phyloP scores from a whole-genome alignment of 1,140 invertebrate species.

The Drosophila azteca region DNA sequence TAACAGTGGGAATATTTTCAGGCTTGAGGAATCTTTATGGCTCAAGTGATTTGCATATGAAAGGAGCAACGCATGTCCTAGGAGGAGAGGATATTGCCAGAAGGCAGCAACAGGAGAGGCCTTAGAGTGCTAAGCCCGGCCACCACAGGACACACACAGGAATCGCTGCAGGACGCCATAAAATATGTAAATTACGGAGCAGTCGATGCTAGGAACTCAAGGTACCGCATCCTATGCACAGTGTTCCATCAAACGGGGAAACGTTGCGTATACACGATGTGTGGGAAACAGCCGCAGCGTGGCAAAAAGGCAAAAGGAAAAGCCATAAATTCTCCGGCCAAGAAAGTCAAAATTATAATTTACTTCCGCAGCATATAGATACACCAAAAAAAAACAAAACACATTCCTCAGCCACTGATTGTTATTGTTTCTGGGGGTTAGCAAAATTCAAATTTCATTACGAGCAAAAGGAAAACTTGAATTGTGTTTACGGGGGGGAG shows the following conservation, averaged over 20 bases:
- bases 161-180: conserved; percentile 3
- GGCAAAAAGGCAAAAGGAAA: neutral
- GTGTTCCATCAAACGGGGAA: conserved; percentile 43
- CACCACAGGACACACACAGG: neutral
- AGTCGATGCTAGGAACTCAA: conserved; percentile 35
- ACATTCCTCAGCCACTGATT: conserved; percentile 19
- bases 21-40: no score
- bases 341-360: conserved; percentile 62
- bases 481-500: conserved; percentile 20
- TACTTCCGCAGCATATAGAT: conserved; percentile 41
- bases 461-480: conserved; percentile 30
- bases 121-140: conserved; percentile 4
- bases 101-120: conserved; percentile 4
- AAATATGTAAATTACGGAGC: conserved; percentile 25
- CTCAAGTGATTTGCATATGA: no score
- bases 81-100: no score
- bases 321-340: conserved; percentile 55
- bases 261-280: conserved; percentile 50
- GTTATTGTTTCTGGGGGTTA: conserved; percentile 16
- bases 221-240: conserved; percentile 26
- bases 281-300: neutral
- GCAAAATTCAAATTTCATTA: conserved; percentile 55
- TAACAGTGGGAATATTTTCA: no score
- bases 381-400: conserved; percentile 13
- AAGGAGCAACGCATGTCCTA: no score